Percentiles rank a stretch among this genome's conserved stretches.
These are phyloP conservation scores for Ips typographus DNA, from an alignment of 1,140 invertebrate species.

Conservation along the genomic window DNA sequence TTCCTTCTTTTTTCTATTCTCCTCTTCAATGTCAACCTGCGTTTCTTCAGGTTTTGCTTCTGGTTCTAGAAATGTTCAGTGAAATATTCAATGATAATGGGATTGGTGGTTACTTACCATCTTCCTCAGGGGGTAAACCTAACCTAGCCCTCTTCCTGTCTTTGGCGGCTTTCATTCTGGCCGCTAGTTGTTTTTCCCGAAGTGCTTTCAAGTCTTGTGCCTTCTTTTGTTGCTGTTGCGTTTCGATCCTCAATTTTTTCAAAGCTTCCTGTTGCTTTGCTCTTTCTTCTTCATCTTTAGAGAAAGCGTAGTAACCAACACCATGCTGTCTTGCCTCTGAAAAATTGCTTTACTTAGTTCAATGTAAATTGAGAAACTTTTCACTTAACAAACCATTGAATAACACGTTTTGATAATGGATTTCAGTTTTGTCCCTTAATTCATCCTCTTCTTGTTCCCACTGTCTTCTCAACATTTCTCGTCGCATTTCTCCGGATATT, in stretches of 20 bases:
- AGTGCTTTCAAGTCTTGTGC: slow-evolving; percentile 64
- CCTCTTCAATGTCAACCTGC: slow-evolving; percentile 26
- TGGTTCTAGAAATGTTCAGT: slow-evolving; percentile 53
- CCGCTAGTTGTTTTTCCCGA: slow-evolving; percentile 69
- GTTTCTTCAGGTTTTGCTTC: slow-evolving; percentile 54
- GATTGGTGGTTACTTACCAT: slow-evolving; percentile 35
- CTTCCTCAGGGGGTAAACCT: slow-evolving; percentile 69
- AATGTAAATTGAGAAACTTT: slow-evolving; percentile 13
- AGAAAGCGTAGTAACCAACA: slow-evolving; percentile 86
- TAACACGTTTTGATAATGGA: slow-evolving; percentile 87
- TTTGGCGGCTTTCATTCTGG: slow-evolving; percentile 74
- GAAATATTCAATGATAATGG: neutral
- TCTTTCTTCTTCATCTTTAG: slow-evolving; percentile 76
- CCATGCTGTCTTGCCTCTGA: slow-evolving; percentile 85
- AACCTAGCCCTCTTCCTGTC: slow-evolving; percentile 74
- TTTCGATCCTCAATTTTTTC: slow-evolving; percentile 69
- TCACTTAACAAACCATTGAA: slow-evolving; percentile 67
- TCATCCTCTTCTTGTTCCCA: slow-evolving; percentile 69
- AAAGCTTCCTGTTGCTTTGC: slow-evolving; percentile 75
- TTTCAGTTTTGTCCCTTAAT: slow-evolving; percentile 60
- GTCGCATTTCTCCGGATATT: slow-evolving; percentile 57
- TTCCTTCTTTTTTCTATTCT: slow-evolving; percentile 52
- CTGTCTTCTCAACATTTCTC: slow-evolving; percentile 59
- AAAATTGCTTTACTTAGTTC: slow-evolving; percentile 20
- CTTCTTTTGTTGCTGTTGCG: slow-evolving; percentile 65